Percentiles rank a stretch among this genome's conserved stretches.
Evolutionary conservation across 1,140 invertebrate species (phyloP).

Genomic region (Pseudobourletiella spinata): DNA sequence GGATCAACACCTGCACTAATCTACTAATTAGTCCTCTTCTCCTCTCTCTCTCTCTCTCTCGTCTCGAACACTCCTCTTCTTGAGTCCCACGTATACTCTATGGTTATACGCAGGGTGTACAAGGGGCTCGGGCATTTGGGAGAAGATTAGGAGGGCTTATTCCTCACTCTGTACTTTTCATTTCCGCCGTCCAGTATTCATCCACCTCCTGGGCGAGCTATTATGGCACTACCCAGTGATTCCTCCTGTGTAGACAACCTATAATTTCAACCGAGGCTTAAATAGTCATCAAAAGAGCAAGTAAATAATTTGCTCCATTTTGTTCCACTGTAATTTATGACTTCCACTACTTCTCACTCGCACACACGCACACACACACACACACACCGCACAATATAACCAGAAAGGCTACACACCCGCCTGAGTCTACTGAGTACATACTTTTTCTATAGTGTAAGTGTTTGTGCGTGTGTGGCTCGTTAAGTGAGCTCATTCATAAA

Average conservation of each 20-base stretch:
- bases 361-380: not conserved
- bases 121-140: not conserved
- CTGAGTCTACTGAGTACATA: too few species aligned
- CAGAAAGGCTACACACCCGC: too few species aligned
- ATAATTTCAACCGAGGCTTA: not conserved
- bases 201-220: not conserved
- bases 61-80: not conserved
- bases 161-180: not conserved
- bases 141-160: too few species aligned
- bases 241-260: not conserved
- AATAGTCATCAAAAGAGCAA: not conserved
- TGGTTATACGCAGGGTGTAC: not conserved
- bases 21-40: not conserved
- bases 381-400: too few species aligned
- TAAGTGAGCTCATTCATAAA: not conserved
- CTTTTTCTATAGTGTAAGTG: too few species aligned
- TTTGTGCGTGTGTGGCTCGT: not conserved
- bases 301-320: not conserved
- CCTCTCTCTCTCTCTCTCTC: not conserved
- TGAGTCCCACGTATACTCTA: not conserved
- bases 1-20: slow-evolving; percentile 2
- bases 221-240: not conserved
- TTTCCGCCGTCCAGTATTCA: not conserved
- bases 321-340: not conserved
- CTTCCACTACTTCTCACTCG: not conserved